Conservation (phyloP, 2,888 invertebrate genomes). For the Prostheceraeus crozeri region DNA sequence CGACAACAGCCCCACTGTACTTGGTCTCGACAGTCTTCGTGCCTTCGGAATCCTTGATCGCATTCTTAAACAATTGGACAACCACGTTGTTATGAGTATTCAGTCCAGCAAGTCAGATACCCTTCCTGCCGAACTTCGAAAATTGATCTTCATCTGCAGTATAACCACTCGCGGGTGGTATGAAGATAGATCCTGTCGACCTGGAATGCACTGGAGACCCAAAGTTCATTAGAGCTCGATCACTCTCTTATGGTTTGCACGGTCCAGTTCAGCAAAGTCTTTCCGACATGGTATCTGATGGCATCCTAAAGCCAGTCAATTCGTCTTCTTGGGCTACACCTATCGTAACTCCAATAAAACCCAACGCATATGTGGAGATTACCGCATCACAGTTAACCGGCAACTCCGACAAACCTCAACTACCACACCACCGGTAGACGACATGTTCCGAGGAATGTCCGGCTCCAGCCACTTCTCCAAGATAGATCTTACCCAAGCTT, state of each 20-base stretch:
- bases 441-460: constrained; percentile 3
- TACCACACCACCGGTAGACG: constrained; percentile 26
- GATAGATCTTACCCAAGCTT: constrained; percentile 7
- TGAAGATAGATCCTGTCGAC: constrained; percentile 4
- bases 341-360: constrained; percentile 12
- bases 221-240: background rate
- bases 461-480: background rate
- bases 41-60: too few species aligned
- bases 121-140: too few species aligned
- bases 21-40: constrained; percentile 6
- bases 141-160: too few species aligned
- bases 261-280: constrained; percentile 9
- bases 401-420: constrained; percentile 1
- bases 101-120: too few species aligned
- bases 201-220: constrained; percentile 18
- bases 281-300: background rate
- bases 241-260: constrained; percentile 14
- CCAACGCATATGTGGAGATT: constrained; percentile 19
- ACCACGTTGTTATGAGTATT: too few species aligned
- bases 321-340: background rate
- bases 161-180: too few species aligned
- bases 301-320: constrained; percentile 14
- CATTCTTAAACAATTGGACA: too few species aligned
- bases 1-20: constrained; percentile 21
- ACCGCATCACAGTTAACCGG: background rate